Conservation (phyloP, 2,113 vertebrate genomes). For the Oryzias curvinotus region DNA sequence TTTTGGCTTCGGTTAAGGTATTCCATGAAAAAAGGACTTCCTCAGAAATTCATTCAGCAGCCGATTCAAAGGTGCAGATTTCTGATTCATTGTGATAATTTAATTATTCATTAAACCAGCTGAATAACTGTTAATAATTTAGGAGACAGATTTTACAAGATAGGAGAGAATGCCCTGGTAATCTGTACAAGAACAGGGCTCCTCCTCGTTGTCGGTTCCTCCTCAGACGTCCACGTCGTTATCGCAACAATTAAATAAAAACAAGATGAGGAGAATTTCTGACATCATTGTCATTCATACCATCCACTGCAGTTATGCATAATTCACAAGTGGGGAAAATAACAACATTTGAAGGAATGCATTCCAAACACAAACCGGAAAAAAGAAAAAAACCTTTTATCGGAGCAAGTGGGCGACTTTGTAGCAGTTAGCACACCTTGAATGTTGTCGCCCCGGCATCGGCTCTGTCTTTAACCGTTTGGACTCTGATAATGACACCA, state of each 20-base stretch:
- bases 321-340: neutral
- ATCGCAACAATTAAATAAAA: neutral
- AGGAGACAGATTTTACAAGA: neutral
- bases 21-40: neutral
- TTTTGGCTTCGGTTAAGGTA: neutral
- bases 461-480: conserved; percentile 60
- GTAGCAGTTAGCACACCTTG: conserved; percentile 29
- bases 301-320: neutral
- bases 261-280: neutral
- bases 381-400: neutral
- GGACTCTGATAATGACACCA: conserved; percentile 64
- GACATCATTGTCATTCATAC: neutral
- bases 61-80: neutral
- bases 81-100: neutral
- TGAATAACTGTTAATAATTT: conserved; percentile 1
- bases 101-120: conserved; percentile 1
- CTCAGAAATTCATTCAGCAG: neutral
- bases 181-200: neutral
- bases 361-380: neutral
- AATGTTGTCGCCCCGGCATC: conserved; percentile 43
- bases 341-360: conserved; percentile 1
- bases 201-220: neutral
- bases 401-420: too few relatives aligned
- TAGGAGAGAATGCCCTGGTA: neutral
- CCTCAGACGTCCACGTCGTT: neutral